phyloP scores from a whole-genome alignment of 1,140 invertebrate species.

The Metopolophium dirhodum region DNA sequence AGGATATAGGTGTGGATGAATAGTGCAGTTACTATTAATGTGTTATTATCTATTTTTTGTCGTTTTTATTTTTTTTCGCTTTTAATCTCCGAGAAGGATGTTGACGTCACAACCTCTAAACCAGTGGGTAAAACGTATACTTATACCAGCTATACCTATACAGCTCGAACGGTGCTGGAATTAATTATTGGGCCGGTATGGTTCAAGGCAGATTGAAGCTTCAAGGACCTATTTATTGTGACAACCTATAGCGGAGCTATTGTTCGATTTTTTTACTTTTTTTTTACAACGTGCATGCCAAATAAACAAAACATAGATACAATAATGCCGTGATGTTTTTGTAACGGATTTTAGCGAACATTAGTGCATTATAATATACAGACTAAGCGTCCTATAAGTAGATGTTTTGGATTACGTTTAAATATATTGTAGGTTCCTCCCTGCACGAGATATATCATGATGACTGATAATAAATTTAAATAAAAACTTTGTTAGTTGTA shows the following conservation, averaged over 20 bases:
- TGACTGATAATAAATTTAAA: background rate
- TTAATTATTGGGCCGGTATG: slow-evolving; percentile 55
- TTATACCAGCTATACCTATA: background rate
- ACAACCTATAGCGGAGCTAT: slow-evolving; percentile 50
- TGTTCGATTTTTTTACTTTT: slow-evolving; percentile 44
- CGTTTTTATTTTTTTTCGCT: background rate
- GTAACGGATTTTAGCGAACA: slow-evolving; percentile 34
- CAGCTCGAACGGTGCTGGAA: slow-evolving; percentile 47
- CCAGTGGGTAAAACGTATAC: slow-evolving; percentile 11
- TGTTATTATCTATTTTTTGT: background rate
- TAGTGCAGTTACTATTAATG: background rate
- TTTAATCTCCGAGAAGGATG: slow-evolving; percentile 38
- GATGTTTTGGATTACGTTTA: background rate
- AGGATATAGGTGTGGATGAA: background rate
- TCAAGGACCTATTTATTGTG: slow-evolving; percentile 56
- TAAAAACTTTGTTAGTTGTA: background rate
- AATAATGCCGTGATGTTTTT: slow-evolving; percentile 39
- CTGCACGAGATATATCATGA: background rate
- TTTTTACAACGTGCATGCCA: slow-evolving; percentile 8
- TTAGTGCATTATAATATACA: background rate
- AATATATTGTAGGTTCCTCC: background rate
- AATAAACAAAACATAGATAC: slow-evolving; percentile 47
- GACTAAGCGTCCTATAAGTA: background rate
- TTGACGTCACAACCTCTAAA: slow-evolving; percentile 54
- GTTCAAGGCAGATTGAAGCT: slow-evolving; percentile 56